Percentiles rank a stretch among this genome's conserved stretches.
These are phyloP conservation scores for Tenthredo amoena DNA, from an alignment of 2,888 invertebrate genomes.

Conservation along the genomic window DNA sequence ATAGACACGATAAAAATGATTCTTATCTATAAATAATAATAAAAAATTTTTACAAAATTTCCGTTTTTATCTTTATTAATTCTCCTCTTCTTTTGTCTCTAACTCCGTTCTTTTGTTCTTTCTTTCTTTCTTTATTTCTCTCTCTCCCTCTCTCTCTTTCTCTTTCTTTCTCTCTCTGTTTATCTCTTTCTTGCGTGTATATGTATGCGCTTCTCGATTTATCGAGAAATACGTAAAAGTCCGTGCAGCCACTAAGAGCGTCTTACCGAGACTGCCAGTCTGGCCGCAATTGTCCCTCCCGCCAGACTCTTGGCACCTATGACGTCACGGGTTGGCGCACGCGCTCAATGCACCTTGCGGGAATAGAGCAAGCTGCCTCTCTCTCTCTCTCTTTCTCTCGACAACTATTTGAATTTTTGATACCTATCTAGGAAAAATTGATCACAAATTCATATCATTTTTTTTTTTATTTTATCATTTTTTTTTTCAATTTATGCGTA, in stretches of 20 bases:
- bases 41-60: background rate
- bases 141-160: background rate
- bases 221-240: constrained; percentile 42
- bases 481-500: no score
- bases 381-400: background rate
- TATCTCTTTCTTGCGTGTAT: background rate
- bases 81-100: constrained; percentile 7
- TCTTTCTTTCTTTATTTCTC: constrained; percentile 13
- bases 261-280: constrained; percentile 77
- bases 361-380: background rate
- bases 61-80: background rate
- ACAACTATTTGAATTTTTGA: background rate
- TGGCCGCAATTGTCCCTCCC: constrained; percentile 63
- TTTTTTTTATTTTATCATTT: background rate
- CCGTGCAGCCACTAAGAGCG: constrained; percentile 60
- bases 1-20: background rate
- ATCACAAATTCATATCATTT: background rate
- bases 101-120: background rate
- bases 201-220: constrained; percentile 3
- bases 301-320: constrained; percentile 64
- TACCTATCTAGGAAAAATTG: no score
- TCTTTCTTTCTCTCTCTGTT: constrained; percentile 7
- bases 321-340: constrained; percentile 73
- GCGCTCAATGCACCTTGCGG: constrained; percentile 60
- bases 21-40: background rate